Conservation (phyloP, 2,888 invertebrate species). For the Dolomedes plantarius region DNA sequence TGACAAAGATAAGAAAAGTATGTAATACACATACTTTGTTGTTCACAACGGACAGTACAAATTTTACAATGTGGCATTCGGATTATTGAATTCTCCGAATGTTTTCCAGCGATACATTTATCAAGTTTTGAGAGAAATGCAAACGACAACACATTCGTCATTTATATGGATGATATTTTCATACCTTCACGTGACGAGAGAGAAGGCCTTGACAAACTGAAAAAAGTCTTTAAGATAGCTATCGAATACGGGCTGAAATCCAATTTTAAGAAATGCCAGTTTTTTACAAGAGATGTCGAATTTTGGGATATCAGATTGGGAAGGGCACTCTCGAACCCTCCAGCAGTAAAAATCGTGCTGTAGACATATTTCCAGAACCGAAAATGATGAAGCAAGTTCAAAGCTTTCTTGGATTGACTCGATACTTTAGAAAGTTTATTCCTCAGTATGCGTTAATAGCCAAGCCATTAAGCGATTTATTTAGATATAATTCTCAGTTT, state of each 20-base stretch:
- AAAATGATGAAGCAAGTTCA: too few relatives aligned
- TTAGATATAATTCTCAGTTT: background rate
- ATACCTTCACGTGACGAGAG: background rate
- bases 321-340: background rate
- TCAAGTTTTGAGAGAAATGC: background rate
- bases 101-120: background rate
- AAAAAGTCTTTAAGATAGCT: background rate
- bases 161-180: conserved; percentile 22
- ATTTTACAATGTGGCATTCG: background rate
- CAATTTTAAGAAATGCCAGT: conserved; percentile 24
- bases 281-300: conserved; percentile 14
- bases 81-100: background rate
- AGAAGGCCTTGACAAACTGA: background rate
- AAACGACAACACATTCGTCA: background rate
- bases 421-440: background rate
- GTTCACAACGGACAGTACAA: background rate
- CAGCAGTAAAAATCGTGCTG: background rate
- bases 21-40: conserved; percentile 18
- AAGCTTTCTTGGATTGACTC: background rate
- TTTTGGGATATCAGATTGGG: conserved; percentile 9
- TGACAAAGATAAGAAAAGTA: background rate
- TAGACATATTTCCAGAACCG: background rate
- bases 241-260: background rate
- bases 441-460: background rate
- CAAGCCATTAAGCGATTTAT: conserved; percentile 3